Base-by-base conservation (phyloP, 2,888 invertebrate species). In the Sinelater perroti region DNA sequence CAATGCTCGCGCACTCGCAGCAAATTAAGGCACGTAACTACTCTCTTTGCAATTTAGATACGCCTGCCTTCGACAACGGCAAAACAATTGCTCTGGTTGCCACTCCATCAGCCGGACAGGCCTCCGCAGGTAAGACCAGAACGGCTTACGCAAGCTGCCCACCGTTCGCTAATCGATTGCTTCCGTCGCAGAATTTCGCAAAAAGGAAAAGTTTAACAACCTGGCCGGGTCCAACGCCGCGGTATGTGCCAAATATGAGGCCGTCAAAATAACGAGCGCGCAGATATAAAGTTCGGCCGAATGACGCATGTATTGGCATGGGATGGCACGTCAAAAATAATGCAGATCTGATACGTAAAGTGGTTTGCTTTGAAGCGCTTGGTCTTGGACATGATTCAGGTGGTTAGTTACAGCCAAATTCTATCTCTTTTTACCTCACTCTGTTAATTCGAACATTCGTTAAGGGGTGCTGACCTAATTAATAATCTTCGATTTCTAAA, bases 181-280 rank as follows among this genome's bases (percentile, higher is more conserved):
- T 30, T 30, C 11, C 30, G n/a, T n/a, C n/a, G n/a, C n/a, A n/a
- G n/a, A n/a, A 35, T 35, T 16, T 35, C 35, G n/a, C 17, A 38
- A 20, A 38, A 40, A 40, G 40, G 21, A 40, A 38, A 36, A 38
- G 38, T 49, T 49, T 49, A 49, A 50, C 30, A 38, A 50, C 49
- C 24, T 36, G 17, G 26, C 28, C 36, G 28, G 38, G 14, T 49
- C n/a, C 2, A 28, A 40, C 36, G 36, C 13, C 31, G 24, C 14
- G 6, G 33, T 42, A 11, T 20, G 42, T 42, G 51, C 42, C 51
- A 51, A 51, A 40, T 51, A 30, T 40, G 40, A 30, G 14, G 21
- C 33, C 26, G 30, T 38, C 26, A 17, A 45, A 44, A 44, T 44
- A 44, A 28, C 44, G 16, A 44, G 16, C 44, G 44, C 26, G 21